Evolutionary conservation across 2,888 invertebrate species (phyloP), one percentile per base, ranked within the genome.

Genomic region (Spodoptera exigua): DNA sequence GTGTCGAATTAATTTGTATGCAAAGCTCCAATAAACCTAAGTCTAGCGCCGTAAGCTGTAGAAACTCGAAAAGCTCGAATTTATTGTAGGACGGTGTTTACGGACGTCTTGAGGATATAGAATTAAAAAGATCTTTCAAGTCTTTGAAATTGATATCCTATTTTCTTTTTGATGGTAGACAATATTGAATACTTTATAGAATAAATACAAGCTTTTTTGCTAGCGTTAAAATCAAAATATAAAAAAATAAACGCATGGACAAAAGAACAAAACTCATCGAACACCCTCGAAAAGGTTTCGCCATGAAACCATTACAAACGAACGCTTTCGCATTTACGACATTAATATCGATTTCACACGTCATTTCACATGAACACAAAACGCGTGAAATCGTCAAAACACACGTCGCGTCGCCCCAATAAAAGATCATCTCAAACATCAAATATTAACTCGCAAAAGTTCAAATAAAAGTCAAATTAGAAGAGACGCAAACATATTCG

Each of bases 1-100:
- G 74, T 63, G 66, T 60, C 60, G 70, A 75, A 76, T 79, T 75
- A 78, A 82, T 85, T 86, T 84, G 77, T 79, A 86, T 85, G 84
- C 79, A 84, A 83, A 84, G 78, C 80, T 69, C 64, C 76, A 66
- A 72, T 75, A 74, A 75, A 76, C 76, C 78, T 79, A 76, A 80
- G 80, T 81, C 69, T 79, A 65, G 68, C 61, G 62, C 56, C 55
- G n/a, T 43, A 32, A 16, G 13, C 41, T 35, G 34, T 27, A 43
- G 27, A 61, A 27, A n/a, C 45, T n/a, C 32, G 14, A 35, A 18
- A 61, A 27, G n/a, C 45, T n/a, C 32, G 14, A 35, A 18, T 44
- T 59, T 35, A 36, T 44, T 11, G 7, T 35, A 18, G 14, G 11
- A 7, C 21, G 27, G n/a, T 63, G 39, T 17, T 13, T 36, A 34